phyloP scores from a whole-genome alignment of 2,888 invertebrate species.

The Scaptomyza polygonia region DNA sequence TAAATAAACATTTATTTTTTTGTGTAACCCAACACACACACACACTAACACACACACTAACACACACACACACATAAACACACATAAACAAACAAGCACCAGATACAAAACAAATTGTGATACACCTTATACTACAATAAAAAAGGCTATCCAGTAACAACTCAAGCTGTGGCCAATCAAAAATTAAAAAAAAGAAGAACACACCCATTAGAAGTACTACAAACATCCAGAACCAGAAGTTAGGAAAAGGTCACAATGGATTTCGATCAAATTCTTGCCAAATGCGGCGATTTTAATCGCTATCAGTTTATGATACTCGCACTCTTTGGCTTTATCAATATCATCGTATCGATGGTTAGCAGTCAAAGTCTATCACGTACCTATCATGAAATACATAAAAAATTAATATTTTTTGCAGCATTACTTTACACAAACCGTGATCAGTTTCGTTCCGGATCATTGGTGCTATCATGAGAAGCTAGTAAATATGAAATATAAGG shows the following conservation, averaged over 20 bases:
- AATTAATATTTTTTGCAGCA: constrained; percentile 72
- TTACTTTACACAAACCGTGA: constrained; percentile 87
- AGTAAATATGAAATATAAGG: constrained; percentile 82
- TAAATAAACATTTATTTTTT: constrained; percentile 37
- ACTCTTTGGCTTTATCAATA: constrained; percentile 86
- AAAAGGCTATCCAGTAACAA: constrained; percentile 25
- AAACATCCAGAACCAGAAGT: constrained; percentile 7
- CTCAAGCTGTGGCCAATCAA: constrained; percentile 5
- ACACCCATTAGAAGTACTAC: constrained; percentile 27
- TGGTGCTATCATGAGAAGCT: constrained; percentile 84
- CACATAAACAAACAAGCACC: constrained; percentile 22
- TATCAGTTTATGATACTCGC: constrained; percentile 86
- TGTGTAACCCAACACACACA: constrained; percentile 34
- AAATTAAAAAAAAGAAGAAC: constrained; percentile 6
- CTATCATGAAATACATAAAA: background rate
- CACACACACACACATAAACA: constrained; percentile 2
- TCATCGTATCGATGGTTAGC: constrained; percentile 85
- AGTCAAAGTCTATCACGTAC: background rate
- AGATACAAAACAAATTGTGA: constrained; percentile 62
- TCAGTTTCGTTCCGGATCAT: constrained; percentile 86
- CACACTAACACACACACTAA: constrained; percentile 3
- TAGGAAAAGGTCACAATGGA: constrained; percentile 76
- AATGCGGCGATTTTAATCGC: constrained; percentile 86
- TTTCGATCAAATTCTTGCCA: constrained; percentile 86
- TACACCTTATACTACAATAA: constrained; percentile 24